Percentiles rank a stretch among this genome's conserved stretches.
Evolutionary conservation across 2,113 vertebrate genomes (phyloP).

Genomic region (Archocentrus centrarchus): DNA sequence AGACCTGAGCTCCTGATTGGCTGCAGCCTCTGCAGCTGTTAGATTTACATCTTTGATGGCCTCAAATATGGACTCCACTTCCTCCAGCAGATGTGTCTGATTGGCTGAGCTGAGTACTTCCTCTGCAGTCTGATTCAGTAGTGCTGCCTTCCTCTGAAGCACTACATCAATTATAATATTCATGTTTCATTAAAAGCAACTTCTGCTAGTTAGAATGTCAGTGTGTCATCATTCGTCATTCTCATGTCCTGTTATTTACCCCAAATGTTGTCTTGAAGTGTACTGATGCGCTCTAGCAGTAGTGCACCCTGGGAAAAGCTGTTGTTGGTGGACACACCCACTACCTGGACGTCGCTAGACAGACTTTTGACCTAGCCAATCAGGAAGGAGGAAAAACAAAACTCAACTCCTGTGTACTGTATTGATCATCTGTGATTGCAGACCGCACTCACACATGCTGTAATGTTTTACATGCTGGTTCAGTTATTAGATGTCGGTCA

Average conservation of each 20-base stretch:
- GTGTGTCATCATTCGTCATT: not conserved
- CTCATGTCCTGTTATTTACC: conserved; percentile 74
- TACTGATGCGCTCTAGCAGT: conserved; percentile 77
- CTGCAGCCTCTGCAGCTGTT: conserved; percentile 35
- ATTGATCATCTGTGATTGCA: not conserved
- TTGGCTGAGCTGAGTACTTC: conserved; percentile 72
- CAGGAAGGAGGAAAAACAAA: conserved; percentile 27
- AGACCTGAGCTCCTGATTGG: conserved; percentile 80
- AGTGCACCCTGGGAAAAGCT: conserved; percentile 76
- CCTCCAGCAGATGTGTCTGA: conserved; percentile 73
- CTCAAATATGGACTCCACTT: conserved; percentile 77
- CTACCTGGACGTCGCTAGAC: conserved; percentile 61
- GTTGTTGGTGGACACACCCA: conserved; percentile 67
- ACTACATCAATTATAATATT: conserved; percentile 68
- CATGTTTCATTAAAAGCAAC: not conserved
- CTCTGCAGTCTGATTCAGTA: conserved; percentile 80
- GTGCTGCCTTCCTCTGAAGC: conserved; percentile 76
- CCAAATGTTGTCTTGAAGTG: conserved; percentile 78
- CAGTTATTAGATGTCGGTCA: too few relatives aligned
- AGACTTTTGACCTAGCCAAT: conserved; percentile 77
- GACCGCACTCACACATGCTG: not conserved
- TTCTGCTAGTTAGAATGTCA: not conserved
- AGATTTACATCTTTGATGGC: conserved; percentile 74
- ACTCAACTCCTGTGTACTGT: not conserved
- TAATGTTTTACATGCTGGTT: not conserved